phyloP scores from a whole-genome alignment of 2,888 invertebrate genomes.

The Amblyjoppa proteus region DNA sequence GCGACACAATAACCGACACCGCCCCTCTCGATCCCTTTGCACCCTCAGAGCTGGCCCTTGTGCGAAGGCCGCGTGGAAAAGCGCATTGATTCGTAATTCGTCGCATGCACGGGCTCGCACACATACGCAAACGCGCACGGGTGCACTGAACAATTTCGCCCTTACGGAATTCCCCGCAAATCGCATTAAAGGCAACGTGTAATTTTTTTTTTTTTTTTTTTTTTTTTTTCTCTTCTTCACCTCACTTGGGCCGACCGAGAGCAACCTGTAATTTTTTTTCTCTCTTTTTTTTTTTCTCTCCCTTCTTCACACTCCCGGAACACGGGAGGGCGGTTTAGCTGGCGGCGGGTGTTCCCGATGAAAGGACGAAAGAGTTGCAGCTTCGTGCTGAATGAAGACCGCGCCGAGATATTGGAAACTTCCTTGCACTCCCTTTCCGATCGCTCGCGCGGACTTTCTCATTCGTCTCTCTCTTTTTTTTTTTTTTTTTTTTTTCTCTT shows the following conservation, averaged over 20 bases:
- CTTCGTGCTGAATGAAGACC: conserved; percentile 60
- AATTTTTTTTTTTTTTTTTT: conserved; percentile 78
- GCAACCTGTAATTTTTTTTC: conserved; percentile 75
- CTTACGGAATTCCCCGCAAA: conserved; percentile 73
- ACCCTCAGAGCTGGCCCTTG: conserved; percentile 58
- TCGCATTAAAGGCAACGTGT: conserved; percentile 83
- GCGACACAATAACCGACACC: conserved; percentile 68
- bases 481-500: not conserved
- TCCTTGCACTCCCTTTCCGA: conserved; percentile 40
- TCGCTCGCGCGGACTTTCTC: conserved; percentile 37
- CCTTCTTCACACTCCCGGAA: conserved; percentile 45
- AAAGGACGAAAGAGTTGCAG: conserved; percentile 69
- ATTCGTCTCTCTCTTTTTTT: not conserved
- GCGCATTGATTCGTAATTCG: conserved; percentile 79
- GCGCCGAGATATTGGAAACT: conserved; percentile 69
- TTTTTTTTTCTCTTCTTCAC: conserved; percentile 75
- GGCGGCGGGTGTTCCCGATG: conserved; percentile 63
- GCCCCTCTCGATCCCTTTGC: conserved; percentile 66
- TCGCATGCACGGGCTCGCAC: conserved; percentile 47
- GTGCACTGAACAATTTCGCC: conserved; percentile 51
- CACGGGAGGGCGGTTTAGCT: conserved; percentile 62
- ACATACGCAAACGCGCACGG: conserved; percentile 25
- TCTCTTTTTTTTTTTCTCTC: conserved; percentile 42
- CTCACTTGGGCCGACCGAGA: conserved; percentile 68
- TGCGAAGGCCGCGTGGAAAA: conserved; percentile 66